Conservation (phyloP, 2,113 vertebrate species). For the Gasterosteus nipponicus region DNA sequence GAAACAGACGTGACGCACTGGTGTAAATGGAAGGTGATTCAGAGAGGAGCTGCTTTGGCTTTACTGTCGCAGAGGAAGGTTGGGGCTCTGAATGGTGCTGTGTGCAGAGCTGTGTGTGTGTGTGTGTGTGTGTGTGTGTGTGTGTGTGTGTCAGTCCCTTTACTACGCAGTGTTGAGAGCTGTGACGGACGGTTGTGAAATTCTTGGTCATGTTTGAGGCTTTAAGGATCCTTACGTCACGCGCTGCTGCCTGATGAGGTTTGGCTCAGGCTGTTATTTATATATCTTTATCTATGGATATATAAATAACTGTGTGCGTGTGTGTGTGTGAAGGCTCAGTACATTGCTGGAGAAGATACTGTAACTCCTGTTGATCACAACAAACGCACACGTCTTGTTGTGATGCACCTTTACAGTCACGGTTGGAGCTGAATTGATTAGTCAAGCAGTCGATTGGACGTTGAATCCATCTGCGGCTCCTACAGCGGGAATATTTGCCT, state of each 20-base stretch:
- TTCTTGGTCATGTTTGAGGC: conserved; percentile 19
- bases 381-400: neutral
- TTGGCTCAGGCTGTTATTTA: conserved; percentile 4
- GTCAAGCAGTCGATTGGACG: too few relatives aligned
- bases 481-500: neutral
- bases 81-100: neutral
- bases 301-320: neutral
- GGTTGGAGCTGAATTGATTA: neutral
- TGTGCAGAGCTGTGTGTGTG: conserved; percentile 1
- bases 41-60: conserved; percentile 11
- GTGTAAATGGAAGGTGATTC: neutral
- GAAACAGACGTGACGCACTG: conserved; percentile 47
- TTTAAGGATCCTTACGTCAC: conserved; percentile 28
- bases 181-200: conserved; percentile 23
- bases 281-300: neutral
- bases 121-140: neutral
- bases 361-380: conserved; percentile 17
- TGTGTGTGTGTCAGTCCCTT: neutral
- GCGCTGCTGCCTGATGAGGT: conserved; percentile 14
- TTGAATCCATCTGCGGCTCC: neutral
- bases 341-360: neutral
- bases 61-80: conserved; percentile 39
- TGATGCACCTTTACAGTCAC: neutral
- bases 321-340: neutral
- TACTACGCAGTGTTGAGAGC: neutral